Evolutionary conservation across 2,113 vertebrate genomes (phyloP).

Genomic region (Pedetes capensis): DNA sequence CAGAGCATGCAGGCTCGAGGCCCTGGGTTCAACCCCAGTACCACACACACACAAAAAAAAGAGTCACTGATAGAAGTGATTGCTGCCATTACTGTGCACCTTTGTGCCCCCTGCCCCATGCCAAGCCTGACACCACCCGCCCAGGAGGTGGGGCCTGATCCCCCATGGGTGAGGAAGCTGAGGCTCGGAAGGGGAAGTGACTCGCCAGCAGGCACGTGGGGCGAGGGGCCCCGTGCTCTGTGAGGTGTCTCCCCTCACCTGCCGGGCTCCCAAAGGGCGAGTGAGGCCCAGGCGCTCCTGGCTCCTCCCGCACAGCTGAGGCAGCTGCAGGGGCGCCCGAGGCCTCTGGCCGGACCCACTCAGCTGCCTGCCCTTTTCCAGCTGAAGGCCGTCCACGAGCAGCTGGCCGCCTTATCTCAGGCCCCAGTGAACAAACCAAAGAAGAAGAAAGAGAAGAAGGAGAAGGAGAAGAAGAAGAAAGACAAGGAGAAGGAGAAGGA

Average conservation of each 20-base stretch:
- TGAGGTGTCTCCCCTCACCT: accelerated
- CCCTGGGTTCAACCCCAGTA: too few relatives aligned
- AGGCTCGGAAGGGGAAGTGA: neutral
- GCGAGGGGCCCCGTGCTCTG: neutral
- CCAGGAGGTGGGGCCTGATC: neutral
- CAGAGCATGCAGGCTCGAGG: too few relatives aligned
- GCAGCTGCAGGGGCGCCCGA: accelerated
- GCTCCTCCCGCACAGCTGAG: accelerated
- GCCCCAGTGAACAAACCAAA: constrained; percentile 92
- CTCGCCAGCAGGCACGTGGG: neutral
- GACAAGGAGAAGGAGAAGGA: constrained; percentile 88
- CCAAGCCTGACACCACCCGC: accelerated
- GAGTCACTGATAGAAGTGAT: too few relatives aligned
- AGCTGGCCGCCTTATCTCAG: constrained; percentile 92
- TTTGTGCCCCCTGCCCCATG: neutral
- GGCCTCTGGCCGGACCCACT: too few relatives aligned
- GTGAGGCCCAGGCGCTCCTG: accelerated
- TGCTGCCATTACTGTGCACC: accelerated
- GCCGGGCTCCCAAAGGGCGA: neutral
- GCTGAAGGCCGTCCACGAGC: constrained; percentile 93
- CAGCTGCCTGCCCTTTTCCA: constrained; percentile 63
- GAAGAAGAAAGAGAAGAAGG: constrained; percentile 95
- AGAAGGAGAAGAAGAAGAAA: constrained; percentile 88
- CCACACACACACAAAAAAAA: too few relatives aligned
- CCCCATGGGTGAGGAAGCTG: accelerated